phyloP scores from a whole-genome alignment of 2,888 invertebrate genomes.

The Trichopria drosophilae region DNA sequence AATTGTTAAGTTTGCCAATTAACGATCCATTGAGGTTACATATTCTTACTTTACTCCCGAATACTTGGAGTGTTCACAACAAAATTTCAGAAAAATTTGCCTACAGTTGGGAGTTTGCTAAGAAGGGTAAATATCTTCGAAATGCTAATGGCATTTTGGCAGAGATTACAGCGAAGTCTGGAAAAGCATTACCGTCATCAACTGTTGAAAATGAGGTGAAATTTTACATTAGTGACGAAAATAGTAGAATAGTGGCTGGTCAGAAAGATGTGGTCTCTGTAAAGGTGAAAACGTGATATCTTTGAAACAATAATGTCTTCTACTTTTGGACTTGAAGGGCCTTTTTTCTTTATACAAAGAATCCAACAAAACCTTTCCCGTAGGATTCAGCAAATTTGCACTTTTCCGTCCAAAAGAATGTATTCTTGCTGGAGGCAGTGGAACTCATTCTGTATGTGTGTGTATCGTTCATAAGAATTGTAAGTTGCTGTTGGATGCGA shows the following conservation, averaged over 20 bases:
- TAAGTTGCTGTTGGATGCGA: too few relatives aligned
- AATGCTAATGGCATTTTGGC: neutral
- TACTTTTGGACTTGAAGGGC: neutral
- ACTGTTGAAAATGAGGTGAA: constrained; percentile 5
- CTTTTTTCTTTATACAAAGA: neutral
- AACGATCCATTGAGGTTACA: constrained; percentile 5
- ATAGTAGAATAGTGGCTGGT: constrained; percentile 23
- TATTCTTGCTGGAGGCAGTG: too few relatives aligned
- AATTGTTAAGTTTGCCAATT: constrained; percentile 1
- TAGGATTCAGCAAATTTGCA: constrained; percentile 1
- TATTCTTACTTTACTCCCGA: neutral
- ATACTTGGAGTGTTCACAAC: constrained; percentile 4
- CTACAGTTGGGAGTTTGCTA: constrained; percentile 4
- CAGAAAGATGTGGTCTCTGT: constrained; percentile 19
- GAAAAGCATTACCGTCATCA: constrained; percentile 3
- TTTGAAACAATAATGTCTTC: constrained; percentile 1
- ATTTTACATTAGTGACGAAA: constrained; percentile 27
- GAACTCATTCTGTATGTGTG: too few relatives aligned
- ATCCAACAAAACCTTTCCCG: neutral
- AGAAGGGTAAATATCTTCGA: neutral
- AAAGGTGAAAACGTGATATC: neutral
- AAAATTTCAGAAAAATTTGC: constrained; percentile 1
- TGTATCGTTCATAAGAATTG: too few relatives aligned
- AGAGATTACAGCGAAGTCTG: neutral
- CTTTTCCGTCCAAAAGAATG: too few relatives aligned